phyloP scores from a whole-genome alignment of 2,888 invertebrate genomes.

The Muschampia plurimacula region DNA sequence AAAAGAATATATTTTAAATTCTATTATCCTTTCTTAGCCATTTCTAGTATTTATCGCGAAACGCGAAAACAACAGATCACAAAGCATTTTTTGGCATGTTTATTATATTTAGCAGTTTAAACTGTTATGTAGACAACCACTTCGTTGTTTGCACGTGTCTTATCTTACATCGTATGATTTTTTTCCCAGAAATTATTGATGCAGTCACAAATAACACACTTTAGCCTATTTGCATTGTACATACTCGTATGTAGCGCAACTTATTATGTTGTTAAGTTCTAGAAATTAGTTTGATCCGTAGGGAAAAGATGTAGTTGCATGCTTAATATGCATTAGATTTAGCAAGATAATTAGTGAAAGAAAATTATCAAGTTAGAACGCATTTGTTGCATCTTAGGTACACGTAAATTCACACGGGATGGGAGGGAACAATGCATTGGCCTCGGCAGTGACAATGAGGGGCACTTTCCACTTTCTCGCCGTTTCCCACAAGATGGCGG shows the following conservation, averaged over 20 bases:
- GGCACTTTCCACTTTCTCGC: constrained; percentile 81
- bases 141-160: neutral
- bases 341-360: constrained; percentile 32
- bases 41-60: neutral
- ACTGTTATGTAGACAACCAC: neutral
- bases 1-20: neutral
- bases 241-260: neutral
- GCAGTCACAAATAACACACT: neutral
- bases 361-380: constrained; percentile 30
- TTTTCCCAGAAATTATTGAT: neutral
- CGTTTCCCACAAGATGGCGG: constrained; percentile 67
- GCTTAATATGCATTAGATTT: constrained; percentile 25
- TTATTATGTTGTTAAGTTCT: neutral
- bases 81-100: too few species aligned
- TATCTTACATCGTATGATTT: neutral
- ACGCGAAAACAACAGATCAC: neutral
- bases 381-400: constrained; percentile 23
- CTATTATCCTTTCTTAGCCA: neutral
- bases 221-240: neutral
- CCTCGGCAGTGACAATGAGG: constrained; percentile 78
- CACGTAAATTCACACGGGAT: constrained; percentile 65
- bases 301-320: constrained; percentile 25
- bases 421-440: constrained; percentile 62
- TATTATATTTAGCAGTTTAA: neutral
- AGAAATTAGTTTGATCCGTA: constrained; percentile 25